Conservation (phyloP, 1,140 invertebrate species). For the Drosophila seguyi region DNA sequence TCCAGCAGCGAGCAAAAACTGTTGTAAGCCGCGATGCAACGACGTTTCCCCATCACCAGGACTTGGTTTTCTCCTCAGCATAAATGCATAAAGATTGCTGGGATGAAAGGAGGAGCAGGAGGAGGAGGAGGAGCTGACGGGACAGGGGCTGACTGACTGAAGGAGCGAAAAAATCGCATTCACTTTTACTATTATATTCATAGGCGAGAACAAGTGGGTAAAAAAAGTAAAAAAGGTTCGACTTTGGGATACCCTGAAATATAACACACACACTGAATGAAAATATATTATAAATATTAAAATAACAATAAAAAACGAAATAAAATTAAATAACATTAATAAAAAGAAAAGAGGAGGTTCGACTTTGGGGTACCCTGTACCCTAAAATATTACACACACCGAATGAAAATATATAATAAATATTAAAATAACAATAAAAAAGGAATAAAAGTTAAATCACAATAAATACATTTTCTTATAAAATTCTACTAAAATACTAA, state of each 20-base stretch:
- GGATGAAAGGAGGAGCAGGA: conserved; percentile 4
- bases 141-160: conserved; percentile 1
- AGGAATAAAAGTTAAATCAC: too few species aligned
- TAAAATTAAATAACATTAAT: too few species aligned
- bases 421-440: not conserved
- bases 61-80: conserved; percentile 49
- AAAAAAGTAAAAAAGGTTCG: not conserved
- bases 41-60: conserved; percentile 39
- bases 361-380: too few species aligned
- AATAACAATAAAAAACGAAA: too few species aligned
- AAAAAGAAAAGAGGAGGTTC: too few species aligned
- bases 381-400: too few species aligned
- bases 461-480: not conserved
- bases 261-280: too few species aligned
- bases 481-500: not conserved
- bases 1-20: conserved; percentile 29
- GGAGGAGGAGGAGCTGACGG: conserved; percentile 4
- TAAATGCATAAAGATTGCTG: conserved; percentile 53
- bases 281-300: too few species aligned
- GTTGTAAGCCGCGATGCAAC: conserved; percentile 46
- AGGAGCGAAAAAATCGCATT: conserved; percentile 64
- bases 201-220: conserved; percentile 53
- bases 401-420: not conserved
- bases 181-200: conserved; percentile 82
- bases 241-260: not conserved